These are phyloP conservation scores for Corticium candelabrum DNA, from an alignment of 37 sponge, comb jelly and placozoan genomes.

Conservation along the genomic window DNA sequence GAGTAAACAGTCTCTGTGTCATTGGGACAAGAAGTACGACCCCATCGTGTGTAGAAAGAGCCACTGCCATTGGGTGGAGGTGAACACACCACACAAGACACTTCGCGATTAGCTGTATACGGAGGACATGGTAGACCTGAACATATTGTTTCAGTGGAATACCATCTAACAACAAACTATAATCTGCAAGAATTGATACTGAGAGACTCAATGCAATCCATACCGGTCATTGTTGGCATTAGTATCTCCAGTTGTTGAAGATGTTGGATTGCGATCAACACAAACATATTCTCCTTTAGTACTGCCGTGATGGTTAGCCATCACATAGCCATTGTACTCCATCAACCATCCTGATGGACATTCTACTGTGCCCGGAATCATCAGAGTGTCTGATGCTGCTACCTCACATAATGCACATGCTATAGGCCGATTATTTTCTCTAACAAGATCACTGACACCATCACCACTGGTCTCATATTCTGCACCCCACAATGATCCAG, in stretches of 20 bases:
- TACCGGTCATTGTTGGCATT: background rate
- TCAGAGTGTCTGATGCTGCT: background rate
- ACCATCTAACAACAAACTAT: constrained; percentile 1
- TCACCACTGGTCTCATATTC: background rate
- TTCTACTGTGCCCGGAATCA: constrained; percentile 12
- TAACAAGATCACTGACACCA: background rate
- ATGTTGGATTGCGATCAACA: constrained; percentile 2
- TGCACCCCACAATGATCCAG: background rate
- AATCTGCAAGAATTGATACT: no score
- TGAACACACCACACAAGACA: background rate
- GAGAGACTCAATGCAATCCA: background rate
- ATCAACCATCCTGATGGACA: constrained; percentile 16
- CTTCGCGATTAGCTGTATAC: background rate
- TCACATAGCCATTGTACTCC: constrained; percentile 20
- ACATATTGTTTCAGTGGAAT: background rate
- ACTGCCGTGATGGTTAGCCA: background rate
- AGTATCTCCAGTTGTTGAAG: background rate
- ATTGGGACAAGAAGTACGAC: constrained; percentile 16
- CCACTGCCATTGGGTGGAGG: background rate
- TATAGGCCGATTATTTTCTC: background rate
- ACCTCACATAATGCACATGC: constrained; percentile 21
- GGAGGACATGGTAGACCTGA: background rate
- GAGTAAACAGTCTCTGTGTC: constrained; percentile 23
- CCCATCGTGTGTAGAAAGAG: constrained; percentile 24
- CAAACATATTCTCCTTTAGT: constrained; percentile 13